These are phyloP conservation scores for Eubucco bourcierii DNA, from an alignment of 2,113 vertebrate genomes.

Conservation along the genomic window DNA sequence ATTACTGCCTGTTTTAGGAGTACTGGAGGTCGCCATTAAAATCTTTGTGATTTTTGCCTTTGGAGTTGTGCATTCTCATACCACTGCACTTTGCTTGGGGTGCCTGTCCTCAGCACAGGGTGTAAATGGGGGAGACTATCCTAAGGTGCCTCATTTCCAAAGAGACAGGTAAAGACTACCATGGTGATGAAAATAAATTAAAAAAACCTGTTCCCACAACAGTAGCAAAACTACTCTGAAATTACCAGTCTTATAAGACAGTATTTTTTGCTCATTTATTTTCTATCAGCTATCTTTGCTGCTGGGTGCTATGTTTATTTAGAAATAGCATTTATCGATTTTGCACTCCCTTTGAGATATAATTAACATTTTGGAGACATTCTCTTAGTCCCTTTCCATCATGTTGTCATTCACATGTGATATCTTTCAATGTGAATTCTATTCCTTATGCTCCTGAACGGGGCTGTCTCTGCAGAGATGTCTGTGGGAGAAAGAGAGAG, in stretches of 20 bases:
- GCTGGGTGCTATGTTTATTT: neutral
- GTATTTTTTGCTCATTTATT: slow-evolving; percentile 6
- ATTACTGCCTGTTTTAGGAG: slow-evolving; percentile 48
- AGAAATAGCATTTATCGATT: slow-evolving; percentile 34
- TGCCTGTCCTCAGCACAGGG: neutral
- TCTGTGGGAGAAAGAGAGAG: neutral
- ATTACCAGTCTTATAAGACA: neutral
- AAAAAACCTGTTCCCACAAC: neutral
- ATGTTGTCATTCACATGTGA: neutral
- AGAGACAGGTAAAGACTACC: neutral
- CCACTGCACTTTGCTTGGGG: neutral
- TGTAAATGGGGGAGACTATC: neutral
- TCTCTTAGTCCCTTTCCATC: slow-evolving; percentile 3
- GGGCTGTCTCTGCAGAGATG: neutral
- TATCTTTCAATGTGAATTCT: neutral
- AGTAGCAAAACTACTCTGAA: neutral
- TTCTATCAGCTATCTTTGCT: neutral
- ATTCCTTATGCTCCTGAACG: neutral
- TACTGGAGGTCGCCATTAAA: neutral
- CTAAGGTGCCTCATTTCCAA: neutral
- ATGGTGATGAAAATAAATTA: neutral
- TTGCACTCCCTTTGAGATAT: slow-evolving; percentile 10
- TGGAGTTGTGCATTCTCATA: accelerated
- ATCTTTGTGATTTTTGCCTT: slow-evolving; percentile 16
- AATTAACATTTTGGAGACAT: slow-evolving; percentile 43